Percentiles rank a stretch among this genome's conserved stretches.
Evolutionary conservation across 2,888 invertebrate genomes (phyloP).

Genomic region (Acronicta aceris): DNA sequence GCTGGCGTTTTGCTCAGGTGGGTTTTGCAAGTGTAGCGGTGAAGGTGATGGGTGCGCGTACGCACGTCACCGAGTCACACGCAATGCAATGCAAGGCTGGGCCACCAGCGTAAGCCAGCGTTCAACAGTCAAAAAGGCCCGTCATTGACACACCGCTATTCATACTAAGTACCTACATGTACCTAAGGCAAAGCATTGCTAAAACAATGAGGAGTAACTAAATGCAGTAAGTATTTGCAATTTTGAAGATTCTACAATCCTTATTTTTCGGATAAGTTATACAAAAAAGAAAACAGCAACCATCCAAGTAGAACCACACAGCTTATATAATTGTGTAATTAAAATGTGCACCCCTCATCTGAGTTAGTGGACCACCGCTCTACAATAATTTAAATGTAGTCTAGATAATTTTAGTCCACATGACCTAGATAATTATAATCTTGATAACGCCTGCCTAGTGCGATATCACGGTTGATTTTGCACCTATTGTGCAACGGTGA

Average conservation of each 20-base stretch:
- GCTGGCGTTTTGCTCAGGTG: conserved; percentile 36
- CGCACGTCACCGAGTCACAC: conserved; percentile 41
- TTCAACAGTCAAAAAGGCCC: not conserved
- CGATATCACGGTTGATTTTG: conserved; percentile 41
- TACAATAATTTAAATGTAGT: conserved; percentile 24
- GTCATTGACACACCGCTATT: not conserved
- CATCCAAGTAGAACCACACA: no score
- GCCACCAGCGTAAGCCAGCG: not conserved
- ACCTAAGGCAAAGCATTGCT: no score
- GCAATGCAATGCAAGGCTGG: conserved; percentile 37
- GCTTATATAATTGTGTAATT: no score
- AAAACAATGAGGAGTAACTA: no score
- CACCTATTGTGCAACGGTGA: conserved; percentile 64
- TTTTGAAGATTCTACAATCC: no score
- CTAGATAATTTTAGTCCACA: conserved; percentile 29
- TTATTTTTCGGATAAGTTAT: no score
- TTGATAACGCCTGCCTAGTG: conserved; percentile 20
- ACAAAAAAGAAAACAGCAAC: no score
- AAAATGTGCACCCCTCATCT: no score
- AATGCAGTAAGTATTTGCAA: no score
- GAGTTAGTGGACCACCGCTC: conserved; percentile 5
- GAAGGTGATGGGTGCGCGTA: conserved; percentile 20
- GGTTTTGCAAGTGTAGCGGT: conserved; percentile 39
- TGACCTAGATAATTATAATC: conserved; percentile 31
- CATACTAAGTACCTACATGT: no score